Evolutionary conservation across 2,113 vertebrate genomes (phyloP).

Genomic region (Esox niger): DNA sequence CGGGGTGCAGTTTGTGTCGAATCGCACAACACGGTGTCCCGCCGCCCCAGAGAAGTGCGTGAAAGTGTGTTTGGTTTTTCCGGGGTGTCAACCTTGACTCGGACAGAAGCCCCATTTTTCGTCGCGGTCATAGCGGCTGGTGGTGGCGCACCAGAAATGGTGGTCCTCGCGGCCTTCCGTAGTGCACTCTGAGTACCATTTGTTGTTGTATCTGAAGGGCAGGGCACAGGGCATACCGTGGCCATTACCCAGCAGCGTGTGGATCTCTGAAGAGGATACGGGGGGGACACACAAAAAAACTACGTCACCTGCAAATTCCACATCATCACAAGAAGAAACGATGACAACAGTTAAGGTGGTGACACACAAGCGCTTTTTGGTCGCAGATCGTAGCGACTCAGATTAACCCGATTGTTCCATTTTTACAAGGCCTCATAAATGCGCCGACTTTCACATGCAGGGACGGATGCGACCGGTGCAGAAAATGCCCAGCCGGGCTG

Average conservation of each 20-base stretch:
- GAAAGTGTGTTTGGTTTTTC: conserved; percentile 2
- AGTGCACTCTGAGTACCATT: conserved; percentile 87
- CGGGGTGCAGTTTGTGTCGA: too few species aligned
- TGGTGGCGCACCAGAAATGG: conserved; percentile 86
- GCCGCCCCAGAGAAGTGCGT: too few species aligned
- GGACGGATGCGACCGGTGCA: background rate
- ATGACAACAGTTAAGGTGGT: too few species aligned
- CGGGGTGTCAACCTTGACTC: conserved; percentile 73
- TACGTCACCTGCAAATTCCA: background rate
- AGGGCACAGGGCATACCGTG: conserved; percentile 83
- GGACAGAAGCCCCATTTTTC: conserved; percentile 93
- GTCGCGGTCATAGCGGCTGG: conserved; percentile 80
- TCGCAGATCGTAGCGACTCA: too few species aligned
- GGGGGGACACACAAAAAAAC: background rate
- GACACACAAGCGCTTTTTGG: too few species aligned
- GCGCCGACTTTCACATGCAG: too few species aligned
- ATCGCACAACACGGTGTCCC: too few species aligned
- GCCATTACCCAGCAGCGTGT: conserved; percentile 86
- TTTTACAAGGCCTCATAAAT: too few species aligned
- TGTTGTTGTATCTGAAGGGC: conserved; percentile 88
- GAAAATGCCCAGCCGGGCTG: background rate
- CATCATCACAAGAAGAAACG: too few species aligned
- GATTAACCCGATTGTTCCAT: too few species aligned
- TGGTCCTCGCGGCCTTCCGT: conserved; percentile 80
- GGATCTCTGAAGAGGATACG: conserved; percentile 79